These are phyloP conservation scores for Thalassarche chlororhynchos DNA, from an alignment of 2,113 vertebrate species.

Conservation along the genomic window DNA sequence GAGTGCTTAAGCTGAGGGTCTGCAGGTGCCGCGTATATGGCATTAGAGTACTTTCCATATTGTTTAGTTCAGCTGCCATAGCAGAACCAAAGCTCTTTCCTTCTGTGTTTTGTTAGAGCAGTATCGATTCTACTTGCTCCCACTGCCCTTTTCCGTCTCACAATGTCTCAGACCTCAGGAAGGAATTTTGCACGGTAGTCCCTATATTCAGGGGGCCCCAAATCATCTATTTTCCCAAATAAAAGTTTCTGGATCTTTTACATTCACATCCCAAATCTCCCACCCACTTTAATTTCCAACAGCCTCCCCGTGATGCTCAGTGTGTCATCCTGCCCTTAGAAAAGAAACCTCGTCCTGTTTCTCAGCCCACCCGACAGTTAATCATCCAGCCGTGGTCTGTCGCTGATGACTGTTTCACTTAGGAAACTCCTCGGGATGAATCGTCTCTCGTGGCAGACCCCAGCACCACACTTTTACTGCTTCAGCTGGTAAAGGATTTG, in stretches of 20 bases:
- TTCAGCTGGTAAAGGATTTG: background rate
- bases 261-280: background rate
- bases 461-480: background rate
- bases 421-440: background rate
- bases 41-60: background rate
- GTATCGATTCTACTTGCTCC: background rate
- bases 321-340: slow-evolving; percentile 6
- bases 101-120: background rate
- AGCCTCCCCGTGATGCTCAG: background rate
- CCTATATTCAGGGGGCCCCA: background rate
- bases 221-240: background rate
- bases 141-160: background rate
- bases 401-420: background rate
- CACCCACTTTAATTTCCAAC: background rate
- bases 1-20: background rate
- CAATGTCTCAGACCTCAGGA: background rate
- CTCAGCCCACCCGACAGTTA: background rate
- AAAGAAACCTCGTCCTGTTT: background rate
- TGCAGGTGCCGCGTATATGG: background rate
- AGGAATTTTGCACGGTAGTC: background rate
- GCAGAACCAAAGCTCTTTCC: background rate
- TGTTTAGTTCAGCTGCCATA: background rate
- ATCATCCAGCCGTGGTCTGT: background rate
- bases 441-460: background rate
- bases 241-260: background rate